These are phyloP conservation scores for Pollimyrus isidori DNA, from an alignment of 2,113 vertebrate genomes.

Conservation along the genomic window DNA sequence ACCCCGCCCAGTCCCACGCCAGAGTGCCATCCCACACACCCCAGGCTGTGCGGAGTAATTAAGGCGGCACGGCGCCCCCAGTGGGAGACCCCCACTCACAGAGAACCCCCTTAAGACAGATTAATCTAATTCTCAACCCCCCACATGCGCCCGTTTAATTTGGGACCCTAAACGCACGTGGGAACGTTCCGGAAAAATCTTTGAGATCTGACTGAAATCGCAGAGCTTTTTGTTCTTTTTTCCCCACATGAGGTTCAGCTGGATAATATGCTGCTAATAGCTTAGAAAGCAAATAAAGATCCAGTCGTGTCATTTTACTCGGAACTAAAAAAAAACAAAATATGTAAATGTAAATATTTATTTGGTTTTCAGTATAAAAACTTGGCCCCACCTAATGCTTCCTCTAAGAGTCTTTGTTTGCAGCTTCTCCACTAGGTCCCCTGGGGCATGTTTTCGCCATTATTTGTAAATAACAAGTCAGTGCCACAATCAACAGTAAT, in stretches of 20 bases:
- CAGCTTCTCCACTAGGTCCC: not conserved
- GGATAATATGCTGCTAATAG: not conserved
- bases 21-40: conserved; percentile 35
- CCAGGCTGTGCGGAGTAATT: conserved; percentile 48
- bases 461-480: not conserved
- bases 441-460: not conserved
- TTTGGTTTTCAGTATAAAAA: not conserved
- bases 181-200: not conserved
- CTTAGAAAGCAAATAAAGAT: not conserved
- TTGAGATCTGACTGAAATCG: not conserved
- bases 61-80: conserved; percentile 48
- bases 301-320: not conserved
- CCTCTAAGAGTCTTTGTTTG: not conserved
- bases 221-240: not conserved
- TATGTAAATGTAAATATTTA: no score
- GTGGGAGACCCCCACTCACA: conserved; percentile 21
- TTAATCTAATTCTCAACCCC: conserved; percentile 7
- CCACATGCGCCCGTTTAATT: not conserved
- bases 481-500: not conserved
- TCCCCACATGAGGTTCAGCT: not conserved
- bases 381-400: not conserved
- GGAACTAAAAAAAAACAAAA: not conserved
- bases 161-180: not conserved
- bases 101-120: not conserved
- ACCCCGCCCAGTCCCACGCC: conserved; percentile 51